Evolutionary conservation across 2,113 vertebrate genomes (phyloP).

Genomic region (Taxidea taxus): DNA sequence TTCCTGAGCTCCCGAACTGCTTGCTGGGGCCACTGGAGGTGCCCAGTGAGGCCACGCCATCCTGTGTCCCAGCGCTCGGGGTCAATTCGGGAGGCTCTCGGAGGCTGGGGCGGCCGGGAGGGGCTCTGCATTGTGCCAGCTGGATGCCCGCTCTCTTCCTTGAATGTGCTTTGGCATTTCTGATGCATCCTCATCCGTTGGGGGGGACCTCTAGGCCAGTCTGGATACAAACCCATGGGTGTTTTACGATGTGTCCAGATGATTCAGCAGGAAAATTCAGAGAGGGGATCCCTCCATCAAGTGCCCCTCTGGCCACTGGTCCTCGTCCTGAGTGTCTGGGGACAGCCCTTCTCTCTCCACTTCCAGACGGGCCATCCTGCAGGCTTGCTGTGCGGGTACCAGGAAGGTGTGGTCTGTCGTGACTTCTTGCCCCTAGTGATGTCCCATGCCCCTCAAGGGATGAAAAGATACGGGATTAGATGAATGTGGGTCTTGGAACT

Average conservation of each 20-base stretch:
- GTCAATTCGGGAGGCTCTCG: background rate
- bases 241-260: background rate
- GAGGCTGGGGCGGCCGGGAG: background rate
- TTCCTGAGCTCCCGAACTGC: slow-evolving; percentile 38
- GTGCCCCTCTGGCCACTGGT: background rate
- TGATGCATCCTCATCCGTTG: background rate
- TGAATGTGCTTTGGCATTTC: background rate
- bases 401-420: background rate
- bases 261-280: background rate
- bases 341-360: background rate
- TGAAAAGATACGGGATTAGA: background rate
- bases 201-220: background rate
- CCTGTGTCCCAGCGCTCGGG: background rate
- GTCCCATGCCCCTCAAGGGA: background rate
- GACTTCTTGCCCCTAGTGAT: background rate
- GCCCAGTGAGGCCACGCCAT: background rate
- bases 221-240: background rate
- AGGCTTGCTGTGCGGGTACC: too few relatives aligned
- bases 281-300: background rate
- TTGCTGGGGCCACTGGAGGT: slow-evolving; percentile 9
- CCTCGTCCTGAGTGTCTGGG: background rate
- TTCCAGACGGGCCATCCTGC: background rate
- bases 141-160: background rate
- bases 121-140: slow-evolving; percentile 28
- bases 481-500: background rate